Base-by-base conservation (phyloP, 2,113 vertebrate species). In the Calyptomena viridis region DNA sequence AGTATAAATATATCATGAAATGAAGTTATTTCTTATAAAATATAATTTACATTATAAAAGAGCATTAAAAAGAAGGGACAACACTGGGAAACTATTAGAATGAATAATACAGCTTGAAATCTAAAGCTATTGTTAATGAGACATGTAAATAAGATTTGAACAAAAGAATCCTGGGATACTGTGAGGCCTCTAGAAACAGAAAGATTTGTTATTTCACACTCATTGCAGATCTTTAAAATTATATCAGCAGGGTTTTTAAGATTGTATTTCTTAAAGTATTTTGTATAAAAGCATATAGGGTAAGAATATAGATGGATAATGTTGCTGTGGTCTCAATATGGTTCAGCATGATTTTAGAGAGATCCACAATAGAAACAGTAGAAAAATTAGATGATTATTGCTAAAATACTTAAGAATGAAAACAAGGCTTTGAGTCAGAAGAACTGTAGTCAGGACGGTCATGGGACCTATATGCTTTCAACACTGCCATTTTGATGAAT, bases 21-120 rank as follows among this genome's bases (percentile, higher is more conserved):
- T 44, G 24, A 46, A 75, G 17, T 49, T 30, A 78, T 12, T 75
- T 27, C 19, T 87, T 93, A 60, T 73, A 87, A 75, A 75, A 44
- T 40, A 68, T 40, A 90, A 91, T 93, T 93, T 74, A 86, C 31
- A 66, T 93, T 71, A 84, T 28, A 81, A 85, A 83, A 76, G 50
- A 80, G 6, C 17, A 77, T 87, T 89, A 21, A 25, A 93, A 13
- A n/a, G 39, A 87, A 94, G 49, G 68, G n/a, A 55, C 40, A 67
- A 86, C 50, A 68, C 4, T 64, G 14, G 74, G n/a, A 47, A 78
- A 80, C 33, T 58, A 47, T 62, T 82, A 37, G 12, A 78, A 50
- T 37, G 53, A 77, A 10, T 72, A 94, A 75, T 27, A 73, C 1
- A 63, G 1, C 20, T 66, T 68, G 42, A 71, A 74, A 47, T 55